Evolutionary conservation across 2,888 invertebrate genomes (phyloP), one percentile per base, ranked within the genome.

Genomic region (Acanthosepion esculentum): DNA sequence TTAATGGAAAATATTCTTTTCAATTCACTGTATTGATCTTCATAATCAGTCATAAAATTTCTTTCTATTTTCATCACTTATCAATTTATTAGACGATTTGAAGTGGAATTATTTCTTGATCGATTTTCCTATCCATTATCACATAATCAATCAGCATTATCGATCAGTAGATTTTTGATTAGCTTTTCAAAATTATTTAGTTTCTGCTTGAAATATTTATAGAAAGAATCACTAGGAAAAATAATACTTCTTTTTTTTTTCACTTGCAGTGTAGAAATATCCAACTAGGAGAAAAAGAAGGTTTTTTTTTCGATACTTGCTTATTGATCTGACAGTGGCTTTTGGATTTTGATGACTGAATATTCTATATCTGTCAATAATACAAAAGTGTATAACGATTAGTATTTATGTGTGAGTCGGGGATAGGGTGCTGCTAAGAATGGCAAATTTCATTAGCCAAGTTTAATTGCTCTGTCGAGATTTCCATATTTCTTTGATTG

Each of bases 151-250:
- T 78, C 29, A n/a, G n/a, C 78, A 78, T 3, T 12, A 78, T 78
- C 78, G 78, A n/a, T 78, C 78, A 12, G n/a, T 78, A 78, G 59
- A 59, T 59, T 59, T 3, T 7, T 78, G n/a, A 78, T 78, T 78
- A 78, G 78, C 78, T n/a, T 78, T 29, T n/a, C n/a, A 29, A 29
- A n/a, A 8, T n/a, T n/a, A n/a, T 29, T 29, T 8, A 78, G 6
- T 78, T 78, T 78, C n/a, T 78, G n/a, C 29, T 78, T 78, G 78
- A n/a, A 78, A 78, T 78, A 78, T 78, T 78, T 78, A 78, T n/a
- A 78, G 10, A 15, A n/a, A 78, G 29, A 12, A 78, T 78, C n/a
- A 12, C n/a, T 78, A 8, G 29, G n/a, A 29, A n/a, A 78, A 78
- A 59, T 23, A 59, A 59, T 59, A 18, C 29, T n/a, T 78, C 78